A percentile compares a stretch with the other conserved stretches of the same genome.
Conservation (phyloP, 2,888 invertebrate species). For the Tortrix viridana region DNA sequence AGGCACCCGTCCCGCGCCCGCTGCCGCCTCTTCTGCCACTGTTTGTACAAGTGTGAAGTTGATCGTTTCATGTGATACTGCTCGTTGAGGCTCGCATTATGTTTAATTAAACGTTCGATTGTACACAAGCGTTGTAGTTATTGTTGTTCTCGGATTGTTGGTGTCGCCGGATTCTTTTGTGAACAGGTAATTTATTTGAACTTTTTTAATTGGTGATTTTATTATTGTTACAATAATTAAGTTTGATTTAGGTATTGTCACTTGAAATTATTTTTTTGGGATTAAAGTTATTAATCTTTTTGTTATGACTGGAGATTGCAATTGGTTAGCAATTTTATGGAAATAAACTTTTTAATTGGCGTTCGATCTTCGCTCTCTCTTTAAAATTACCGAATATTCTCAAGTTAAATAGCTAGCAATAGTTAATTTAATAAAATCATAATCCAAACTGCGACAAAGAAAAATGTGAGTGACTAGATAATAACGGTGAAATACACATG, state of each 20-base stretch:
- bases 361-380: constrained; percentile 41
- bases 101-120: constrained; percentile 78
- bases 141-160: constrained; percentile 51
- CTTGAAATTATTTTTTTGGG: background rate
- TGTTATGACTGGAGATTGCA: background rate
- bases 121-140: constrained; percentile 68
- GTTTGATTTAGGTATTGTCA: background rate
- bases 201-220: constrained; percentile 20
- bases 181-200: constrained; percentile 39
- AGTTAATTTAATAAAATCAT: background rate
- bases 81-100: constrained; percentile 76
- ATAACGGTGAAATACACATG: background rate
- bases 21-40: constrained; percentile 56
- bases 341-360: constrained; percentile 44
- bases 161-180: constrained; percentile 49
- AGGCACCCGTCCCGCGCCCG: constrained; percentile 54
- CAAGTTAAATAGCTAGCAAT: background rate
- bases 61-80: constrained; percentile 81
- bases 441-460: background rate
- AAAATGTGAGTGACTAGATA: background rate
- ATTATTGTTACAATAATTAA: constrained; percentile 12
- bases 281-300: background rate
- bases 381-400: background rate
- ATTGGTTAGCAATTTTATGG: constrained; percentile 38
- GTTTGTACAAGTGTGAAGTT: constrained; percentile 83